Evolutionary conservation across 2,113 vertebrate genomes (phyloP), one percentile per base, ranked within the genome.

Genomic region (Pongo pygmaeus): DNA sequence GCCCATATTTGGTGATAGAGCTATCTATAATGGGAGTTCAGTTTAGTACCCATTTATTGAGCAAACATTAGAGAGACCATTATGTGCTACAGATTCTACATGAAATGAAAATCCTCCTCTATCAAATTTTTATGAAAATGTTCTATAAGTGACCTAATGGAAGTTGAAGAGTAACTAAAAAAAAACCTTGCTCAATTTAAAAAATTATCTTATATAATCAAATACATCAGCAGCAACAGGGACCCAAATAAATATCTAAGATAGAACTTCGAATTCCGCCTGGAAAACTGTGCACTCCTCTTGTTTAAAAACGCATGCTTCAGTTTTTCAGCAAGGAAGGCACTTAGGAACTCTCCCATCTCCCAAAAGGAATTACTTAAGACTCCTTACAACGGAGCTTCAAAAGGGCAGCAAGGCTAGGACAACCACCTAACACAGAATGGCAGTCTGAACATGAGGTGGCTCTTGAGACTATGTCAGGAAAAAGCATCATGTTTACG

Each of bases 281-380:
- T 78, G n/a, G 75, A 59, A 80, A 88, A 93, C 10, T 83, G 27
- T 77, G 13, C 3, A 84, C 10, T 79, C 50, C 46, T 86, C 83
- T 93, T 81, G 59, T 93, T 80, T 94, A 88, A 94, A 95, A 94
- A 88, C 30, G 43, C 2, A 35, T 79, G 57, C 35, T 50, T 94
- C 35, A 78, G 40, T 85, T 95, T 97, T 80, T 74, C 43, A 89
- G 40, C 48, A 97, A 84, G 43, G 67, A 55, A 96, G 97, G 57
- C 22, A 93, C n/a, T 78, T 86, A 92, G 16, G 16, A 97, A 81
- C 81, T 57, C 7, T 46, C 9, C 20, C 38, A 80, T 89, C 20
- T 89, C 35, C 78, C 78, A 46, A 67, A 96, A 96, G 30, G 55
- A 94, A 97, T 96, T 67, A 92, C 50, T 55, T 90, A 83, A 90